phyloP scores from a whole-genome alignment of 2,113 vertebrate genomes.

The Hiodon tergisus region DNA sequence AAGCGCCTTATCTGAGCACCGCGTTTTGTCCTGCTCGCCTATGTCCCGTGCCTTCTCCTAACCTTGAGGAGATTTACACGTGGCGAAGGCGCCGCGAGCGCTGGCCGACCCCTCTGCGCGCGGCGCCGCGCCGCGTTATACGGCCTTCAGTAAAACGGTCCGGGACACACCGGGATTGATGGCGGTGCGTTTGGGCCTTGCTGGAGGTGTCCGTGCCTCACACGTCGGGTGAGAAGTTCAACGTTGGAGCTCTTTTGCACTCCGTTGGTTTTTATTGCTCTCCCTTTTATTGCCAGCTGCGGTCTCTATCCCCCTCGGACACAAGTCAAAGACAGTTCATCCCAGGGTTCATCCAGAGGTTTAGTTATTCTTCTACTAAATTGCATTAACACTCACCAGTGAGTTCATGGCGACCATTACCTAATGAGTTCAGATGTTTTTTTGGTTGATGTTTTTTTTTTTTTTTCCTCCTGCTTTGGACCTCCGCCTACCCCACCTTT shows the following conservation, averaged over 20 bases:
- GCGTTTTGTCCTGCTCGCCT: neutral
- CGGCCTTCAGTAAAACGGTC: conserved; percentile 2
- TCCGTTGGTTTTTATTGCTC: conserved; percentile 23
- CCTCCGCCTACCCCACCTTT: neutral
- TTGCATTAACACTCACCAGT: conserved; percentile 23
- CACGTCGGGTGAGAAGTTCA: conserved; percentile 26
- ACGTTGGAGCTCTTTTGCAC: conserved; percentile 22
- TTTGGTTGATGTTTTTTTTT: too few relatives aligned
- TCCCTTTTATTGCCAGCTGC: conserved; percentile 24
- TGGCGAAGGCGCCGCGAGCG: neutral
- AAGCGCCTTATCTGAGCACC: too few relatives aligned
- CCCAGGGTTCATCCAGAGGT: conserved; percentile 25
- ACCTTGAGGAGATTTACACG: conserved; percentile 10
- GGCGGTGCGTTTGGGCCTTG: neutral
- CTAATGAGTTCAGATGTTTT: conserved; percentile 14
- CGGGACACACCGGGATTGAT: conserved; percentile 3
- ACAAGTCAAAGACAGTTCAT: conserved; percentile 28
- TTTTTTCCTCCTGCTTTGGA: neutral
- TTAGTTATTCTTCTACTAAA: conserved; percentile 29
- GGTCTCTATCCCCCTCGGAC: conserved; percentile 23
- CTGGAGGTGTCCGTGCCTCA: conserved; percentile 19
- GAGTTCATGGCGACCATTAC: conserved; percentile 14
- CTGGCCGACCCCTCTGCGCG: neutral
- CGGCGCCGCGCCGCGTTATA: neutral
- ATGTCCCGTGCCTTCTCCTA: neutral